phyloP scores from a whole-genome alignment of 2,797 vertebrate species.

The Sebastes minor region DNA sequence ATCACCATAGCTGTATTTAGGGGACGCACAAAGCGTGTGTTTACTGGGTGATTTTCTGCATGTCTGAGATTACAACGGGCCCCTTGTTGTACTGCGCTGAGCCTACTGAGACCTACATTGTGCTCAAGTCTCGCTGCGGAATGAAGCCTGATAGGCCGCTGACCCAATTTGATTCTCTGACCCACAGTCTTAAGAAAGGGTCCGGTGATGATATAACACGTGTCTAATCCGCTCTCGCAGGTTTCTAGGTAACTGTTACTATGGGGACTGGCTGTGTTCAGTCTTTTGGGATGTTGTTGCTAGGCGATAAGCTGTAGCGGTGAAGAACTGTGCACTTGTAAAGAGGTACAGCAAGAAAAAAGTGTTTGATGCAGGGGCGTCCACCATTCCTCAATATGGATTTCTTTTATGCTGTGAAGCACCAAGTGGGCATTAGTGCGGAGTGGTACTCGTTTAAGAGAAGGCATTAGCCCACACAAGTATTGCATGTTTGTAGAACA shows the following conservation, averaged over 20 bases:
- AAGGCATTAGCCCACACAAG: conserved; percentile 35
- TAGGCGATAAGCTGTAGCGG: conserved; percentile 47
- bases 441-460: conserved; percentile 41
- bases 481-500: conserved; percentile 7
- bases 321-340: background rate
- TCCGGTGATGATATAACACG: conserved; percentile 50
- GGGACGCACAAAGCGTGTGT: background rate
- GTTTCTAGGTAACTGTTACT: conserved; percentile 73
- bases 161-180: conserved; percentile 61
- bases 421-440: conserved; percentile 32
- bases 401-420: conserved; percentile 4
- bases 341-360: background rate
- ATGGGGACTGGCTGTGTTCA: conserved; percentile 65
- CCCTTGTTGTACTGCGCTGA: background rate
- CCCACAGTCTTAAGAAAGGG: conserved; percentile 49
- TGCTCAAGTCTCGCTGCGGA: background rate
- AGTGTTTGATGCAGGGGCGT: background rate
- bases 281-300: conserved; percentile 65
- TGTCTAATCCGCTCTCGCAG: conserved; percentile 49
- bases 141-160: conserved; percentile 23
- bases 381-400: conserved; percentile 3
- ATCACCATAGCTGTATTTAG: conserved; percentile 13
- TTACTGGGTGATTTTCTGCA: conserved; percentile 3
- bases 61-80: background rate
- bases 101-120: background rate